Conservation (phyloP, 2,113 vertebrate species). For the Sprattus sprattus region DNA sequence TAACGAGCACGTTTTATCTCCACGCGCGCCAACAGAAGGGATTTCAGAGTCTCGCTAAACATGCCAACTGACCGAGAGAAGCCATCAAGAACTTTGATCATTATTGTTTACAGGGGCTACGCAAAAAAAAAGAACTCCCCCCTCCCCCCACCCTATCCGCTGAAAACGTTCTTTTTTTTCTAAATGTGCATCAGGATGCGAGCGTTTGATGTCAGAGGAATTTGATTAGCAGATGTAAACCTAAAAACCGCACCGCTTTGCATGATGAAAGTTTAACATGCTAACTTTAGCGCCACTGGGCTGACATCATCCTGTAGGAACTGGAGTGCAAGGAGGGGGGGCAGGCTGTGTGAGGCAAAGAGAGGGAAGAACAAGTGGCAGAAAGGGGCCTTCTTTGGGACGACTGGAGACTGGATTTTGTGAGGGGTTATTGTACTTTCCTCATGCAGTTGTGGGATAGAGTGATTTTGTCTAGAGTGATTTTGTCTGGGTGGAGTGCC, state of each 20-base stretch:
- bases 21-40: conserved; percentile 19
- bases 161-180: conserved; percentile 42
- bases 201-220: conserved; percentile 49
- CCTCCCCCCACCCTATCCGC: conserved; percentile 28
- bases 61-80: conserved; percentile 40
- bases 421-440: neutral
- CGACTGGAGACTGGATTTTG: neutral
- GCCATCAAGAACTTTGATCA: conserved; percentile 45
- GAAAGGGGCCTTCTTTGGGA: neutral
- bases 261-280: conserved; percentile 50
- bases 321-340: neutral
- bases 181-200: conserved; percentile 41
- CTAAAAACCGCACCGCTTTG: neutral
- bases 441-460: neutral
- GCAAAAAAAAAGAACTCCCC: neutral
- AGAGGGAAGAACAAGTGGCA: neutral
- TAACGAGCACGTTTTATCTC: conserved; percentile 42
- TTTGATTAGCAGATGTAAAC: conserved; percentile 52
- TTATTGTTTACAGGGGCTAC: conserved; percentile 48
- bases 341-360: neutral
- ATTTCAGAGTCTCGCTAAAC: conserved; percentile 30
- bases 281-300: conserved; percentile 36
- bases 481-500: neutral
- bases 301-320: conserved; percentile 29
- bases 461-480: neutral